A percentile compares a stretch with the other conserved stretches of the same genome.
These are phyloP conservation scores for Aphyosemion australe DNA, from an alignment of 2,113 vertebrate genomes.

Conservation along the genomic window DNA sequence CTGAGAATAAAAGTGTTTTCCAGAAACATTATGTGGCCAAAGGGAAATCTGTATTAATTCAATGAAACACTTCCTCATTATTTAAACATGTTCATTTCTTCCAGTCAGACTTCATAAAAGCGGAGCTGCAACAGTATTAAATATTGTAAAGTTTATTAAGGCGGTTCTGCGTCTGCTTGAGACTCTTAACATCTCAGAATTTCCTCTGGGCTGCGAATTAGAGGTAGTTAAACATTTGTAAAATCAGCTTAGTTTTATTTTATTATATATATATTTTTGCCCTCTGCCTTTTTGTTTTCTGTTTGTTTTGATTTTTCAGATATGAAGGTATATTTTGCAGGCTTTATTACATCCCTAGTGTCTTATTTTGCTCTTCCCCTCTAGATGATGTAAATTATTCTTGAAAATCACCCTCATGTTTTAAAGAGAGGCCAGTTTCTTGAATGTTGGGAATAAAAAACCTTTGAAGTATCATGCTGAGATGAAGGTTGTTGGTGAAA, in stretches of 20 bases:
- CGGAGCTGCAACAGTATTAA: conserved; percentile 47
- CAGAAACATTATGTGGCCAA: conserved; percentile 15
- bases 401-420: conserved; percentile 19
- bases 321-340: conserved; percentile 21
- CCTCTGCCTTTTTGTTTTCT: too few relatives aligned
- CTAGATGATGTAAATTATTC: conserved; percentile 21
- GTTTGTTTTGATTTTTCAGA: too few relatives aligned
- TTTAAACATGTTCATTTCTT: conserved; percentile 66
- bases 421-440: conserved; percentile 5
- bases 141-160: conserved; percentile 68
- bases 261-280: too few relatives aligned
- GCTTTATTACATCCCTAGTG: neutral
- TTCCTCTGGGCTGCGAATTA: conserved; percentile 61
- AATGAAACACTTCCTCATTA: conserved; percentile 60
- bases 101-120: conserved; percentile 62
- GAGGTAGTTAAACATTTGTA: conserved; percentile 61
- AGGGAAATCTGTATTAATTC: conserved; percentile 27
- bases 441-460: neutral
- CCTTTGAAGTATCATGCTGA: conserved; percentile 1
- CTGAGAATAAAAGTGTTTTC: conserved; percentile 7
- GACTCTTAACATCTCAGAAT: conserved; percentile 50
- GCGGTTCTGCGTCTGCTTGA: conserved; percentile 26
- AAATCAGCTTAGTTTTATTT: too few relatives aligned
- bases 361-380: conserved; percentile 14
- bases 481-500: neutral